Evolutionary conservation across 2,888 invertebrate genomes (phyloP), one percentile per base, ranked within the genome.

Genomic region (Temnothorax unifasciatus): DNA sequence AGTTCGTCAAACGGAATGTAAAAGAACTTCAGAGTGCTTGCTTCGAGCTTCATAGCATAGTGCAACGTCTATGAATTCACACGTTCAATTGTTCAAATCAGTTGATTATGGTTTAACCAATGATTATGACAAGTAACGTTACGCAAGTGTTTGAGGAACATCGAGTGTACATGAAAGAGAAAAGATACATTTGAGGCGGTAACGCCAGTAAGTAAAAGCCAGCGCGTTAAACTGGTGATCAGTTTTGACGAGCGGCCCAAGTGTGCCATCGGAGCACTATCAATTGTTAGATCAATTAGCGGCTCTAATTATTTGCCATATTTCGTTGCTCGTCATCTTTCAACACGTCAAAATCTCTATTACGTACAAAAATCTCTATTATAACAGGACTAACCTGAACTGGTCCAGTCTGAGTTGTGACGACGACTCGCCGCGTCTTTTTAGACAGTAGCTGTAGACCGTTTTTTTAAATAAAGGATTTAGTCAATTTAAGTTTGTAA

Each of bases 1-100:
- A 3, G 9, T 52, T 76, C 34, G 25, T 52, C 69, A 25, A 38
- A 38, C 66, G 75, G 34, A 75, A 38, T 29, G 66, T 50, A 21
- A 68, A 66, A 5, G 50, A 66, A 2, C 68, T 50, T 25, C 18
- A 5, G 38, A 41, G 25, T 68, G 69, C 18, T 47, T 5, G 41
- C 25, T 41, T 18, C 18, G 38, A 38, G 13, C 64, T 18, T 68
- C 47, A 21, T 15, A 21, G 34, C 25, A 15, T 15, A n/a, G 69
- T 77, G 71, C 59, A 38, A 50, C 44, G 8, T 34, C 34, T n/a
- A 34, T 34, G 34, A 52, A 50, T 64, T 41, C 25, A 54, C 21
- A 29, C 21, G n/a, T 2, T 11, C 18, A 25, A 50, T 66, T 18
- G 15, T 38, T 66, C 4, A 25, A 76, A 52, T 52, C 25, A 18